These are phyloP conservation scores for Calameuta pallipes DNA, from an alignment of 2,888 invertebrate genomes.

Conservation along the genomic window DNA sequence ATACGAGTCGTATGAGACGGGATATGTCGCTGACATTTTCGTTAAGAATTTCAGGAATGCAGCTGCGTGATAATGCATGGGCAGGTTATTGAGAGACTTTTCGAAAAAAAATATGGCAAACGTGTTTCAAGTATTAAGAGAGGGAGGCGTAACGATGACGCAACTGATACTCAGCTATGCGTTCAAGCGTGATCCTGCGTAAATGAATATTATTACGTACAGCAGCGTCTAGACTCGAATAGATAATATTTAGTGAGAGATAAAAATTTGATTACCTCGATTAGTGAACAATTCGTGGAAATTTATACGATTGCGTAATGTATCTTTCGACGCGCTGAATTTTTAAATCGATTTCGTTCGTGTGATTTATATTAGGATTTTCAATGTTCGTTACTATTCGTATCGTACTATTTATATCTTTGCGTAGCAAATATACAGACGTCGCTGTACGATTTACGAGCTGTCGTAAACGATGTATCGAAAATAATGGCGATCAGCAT, in stretches of 20 bases:
- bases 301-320: not conserved
- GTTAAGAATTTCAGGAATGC: not conserved
- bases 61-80: not conserved
- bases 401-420: not conserved
- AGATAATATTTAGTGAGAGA: not conserved
- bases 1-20: too few species aligned
- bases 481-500: not conserved
- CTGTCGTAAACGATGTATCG: not conserved
- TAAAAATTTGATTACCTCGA: not conserved
- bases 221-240: not conserved
- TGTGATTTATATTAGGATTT: not conserved
- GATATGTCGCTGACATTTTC: too few species aligned
- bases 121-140: not conserved
- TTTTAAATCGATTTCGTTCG: not conserved
- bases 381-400: not conserved
- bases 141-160: not conserved
- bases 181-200: not conserved
- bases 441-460: not conserved
- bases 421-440: too few species aligned
- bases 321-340: not conserved
- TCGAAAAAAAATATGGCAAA: not conserved
- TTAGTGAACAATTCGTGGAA: not conserved
- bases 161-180: not conserved
- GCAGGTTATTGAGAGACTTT: not conserved
- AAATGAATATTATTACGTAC: not conserved